Evolutionary conservation across 2,797 vertebrate species (phyloP).

Genomic region (Bovichtus diacanthus): DNA sequence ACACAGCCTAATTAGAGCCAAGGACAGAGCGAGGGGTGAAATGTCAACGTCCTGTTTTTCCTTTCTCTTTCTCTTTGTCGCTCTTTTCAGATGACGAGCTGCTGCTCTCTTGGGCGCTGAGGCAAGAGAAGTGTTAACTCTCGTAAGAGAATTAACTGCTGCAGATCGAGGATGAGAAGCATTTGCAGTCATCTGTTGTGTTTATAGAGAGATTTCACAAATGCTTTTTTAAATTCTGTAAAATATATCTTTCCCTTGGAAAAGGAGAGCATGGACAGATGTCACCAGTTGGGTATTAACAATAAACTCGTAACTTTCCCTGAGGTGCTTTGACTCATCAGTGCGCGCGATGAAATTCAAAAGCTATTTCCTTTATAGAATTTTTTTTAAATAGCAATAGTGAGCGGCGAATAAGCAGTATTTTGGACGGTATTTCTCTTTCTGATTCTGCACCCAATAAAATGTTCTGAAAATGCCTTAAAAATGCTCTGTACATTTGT

Average conservation of each 20-base stretch:
- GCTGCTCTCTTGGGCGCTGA: constrained; percentile 74
- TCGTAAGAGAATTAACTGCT: no score
- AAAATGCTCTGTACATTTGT: constrained; percentile 51
- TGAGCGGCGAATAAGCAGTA: constrained; percentile 33
- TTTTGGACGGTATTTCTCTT: constrained; percentile 24
- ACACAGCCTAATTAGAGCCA: constrained; percentile 89
- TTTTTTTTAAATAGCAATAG: constrained; percentile 54
- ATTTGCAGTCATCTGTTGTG: constrained; percentile 12
- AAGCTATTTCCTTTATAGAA: constrained; percentile 51
- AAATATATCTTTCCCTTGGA: no score
- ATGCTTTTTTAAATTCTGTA: background rate
- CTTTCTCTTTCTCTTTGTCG: constrained; percentile 29
- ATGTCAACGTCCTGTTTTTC: constrained; percentile 82
- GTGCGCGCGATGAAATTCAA: constrained; percentile 50
- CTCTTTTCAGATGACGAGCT: constrained; percentile 31
- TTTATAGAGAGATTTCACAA: background rate
- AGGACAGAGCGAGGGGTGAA: constrained; percentile 84
- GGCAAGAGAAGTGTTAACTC: no score
- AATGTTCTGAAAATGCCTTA: constrained; percentile 22
- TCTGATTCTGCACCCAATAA: constrained; percentile 35
- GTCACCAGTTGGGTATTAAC: no score
- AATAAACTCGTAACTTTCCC: no score
- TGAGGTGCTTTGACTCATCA: constrained; percentile 55
- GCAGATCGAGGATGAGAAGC: constrained; percentile 17
- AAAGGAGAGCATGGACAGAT: background rate